These are phyloP conservation scores for Theristicus caerulescens DNA, from an alignment of 2,113 vertebrate species.

Conservation along the genomic window DNA sequence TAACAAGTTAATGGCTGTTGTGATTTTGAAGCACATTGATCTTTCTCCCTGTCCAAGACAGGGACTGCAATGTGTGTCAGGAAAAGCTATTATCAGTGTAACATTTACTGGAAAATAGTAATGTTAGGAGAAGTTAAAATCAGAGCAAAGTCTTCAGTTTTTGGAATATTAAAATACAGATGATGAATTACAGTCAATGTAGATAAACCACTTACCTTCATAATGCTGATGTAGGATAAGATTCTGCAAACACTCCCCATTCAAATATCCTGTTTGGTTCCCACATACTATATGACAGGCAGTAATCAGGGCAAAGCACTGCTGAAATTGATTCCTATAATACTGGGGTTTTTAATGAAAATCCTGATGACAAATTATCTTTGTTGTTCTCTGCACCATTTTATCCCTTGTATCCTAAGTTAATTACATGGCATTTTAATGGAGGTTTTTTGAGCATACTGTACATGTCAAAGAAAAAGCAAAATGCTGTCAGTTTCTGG, in stretches of 20 bases:
- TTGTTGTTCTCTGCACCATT: background rate
- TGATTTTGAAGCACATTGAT: background rate
- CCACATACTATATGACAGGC: background rate
- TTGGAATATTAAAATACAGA: background rate
- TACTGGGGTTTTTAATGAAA: constrained; percentile 28
- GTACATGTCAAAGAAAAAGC: background rate
- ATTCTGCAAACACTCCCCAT: background rate
- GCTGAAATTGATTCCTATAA: constrained; percentile 41
- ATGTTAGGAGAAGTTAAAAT: background rate
- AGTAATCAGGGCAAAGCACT: constrained; percentile 32
- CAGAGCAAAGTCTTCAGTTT: background rate
- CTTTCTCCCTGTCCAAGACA: background rate
- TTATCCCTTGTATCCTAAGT: constrained; percentile 10
- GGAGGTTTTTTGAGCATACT: background rate
- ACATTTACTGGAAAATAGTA: background rate
- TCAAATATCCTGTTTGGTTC: constrained; percentile 22
- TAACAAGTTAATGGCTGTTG: background rate
- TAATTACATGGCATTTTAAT: constrained; percentile 42
- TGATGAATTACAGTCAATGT: background rate
- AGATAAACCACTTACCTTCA: constrained; percentile 25
- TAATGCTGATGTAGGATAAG: background rate
- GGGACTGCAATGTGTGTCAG: background rate
- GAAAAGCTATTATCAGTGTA: background rate
- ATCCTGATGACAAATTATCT: constrained; percentile 58
- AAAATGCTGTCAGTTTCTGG: constrained; percentile 30